Conservation (phyloP, 2,113 vertebrate genomes). For the Tachuris rubrigastra region DNA sequence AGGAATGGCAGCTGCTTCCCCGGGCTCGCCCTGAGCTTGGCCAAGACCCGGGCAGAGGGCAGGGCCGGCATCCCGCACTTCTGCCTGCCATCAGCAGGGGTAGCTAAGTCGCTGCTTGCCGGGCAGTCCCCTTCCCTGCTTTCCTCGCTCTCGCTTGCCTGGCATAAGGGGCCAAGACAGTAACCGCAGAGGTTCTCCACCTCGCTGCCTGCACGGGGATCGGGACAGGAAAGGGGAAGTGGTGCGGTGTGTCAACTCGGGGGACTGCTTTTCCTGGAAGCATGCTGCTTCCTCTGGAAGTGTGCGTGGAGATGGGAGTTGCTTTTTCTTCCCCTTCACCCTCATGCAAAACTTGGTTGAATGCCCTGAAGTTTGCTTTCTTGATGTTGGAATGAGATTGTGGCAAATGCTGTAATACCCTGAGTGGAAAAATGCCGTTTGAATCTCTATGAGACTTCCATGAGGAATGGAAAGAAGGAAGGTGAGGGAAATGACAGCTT, state of each 20-base stretch:
- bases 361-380: background rate
- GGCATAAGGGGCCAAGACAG: background rate
- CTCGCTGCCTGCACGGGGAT: accelerated
- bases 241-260: background rate
- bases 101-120: slow-evolving; percentile 1
- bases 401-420: background rate
- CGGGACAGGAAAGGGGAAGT: background rate
- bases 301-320: background rate
- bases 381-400: background rate
- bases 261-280: background rate
- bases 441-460: background rate
- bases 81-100: background rate
- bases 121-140: background rate
- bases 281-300: background rate
- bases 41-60: background rate
- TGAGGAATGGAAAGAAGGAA: background rate
- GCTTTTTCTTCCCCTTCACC: background rate
- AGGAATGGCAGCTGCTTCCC: background rate
- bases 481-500: background rate
- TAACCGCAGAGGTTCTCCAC: background rate
- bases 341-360: background rate
- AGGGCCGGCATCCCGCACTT: background rate
- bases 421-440: background rate
- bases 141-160: background rate
- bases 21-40: background rate